Evolutionary conservation across 2,797 vertebrate species (phyloP).

Genomic region (Crax fasciolata): DNA sequence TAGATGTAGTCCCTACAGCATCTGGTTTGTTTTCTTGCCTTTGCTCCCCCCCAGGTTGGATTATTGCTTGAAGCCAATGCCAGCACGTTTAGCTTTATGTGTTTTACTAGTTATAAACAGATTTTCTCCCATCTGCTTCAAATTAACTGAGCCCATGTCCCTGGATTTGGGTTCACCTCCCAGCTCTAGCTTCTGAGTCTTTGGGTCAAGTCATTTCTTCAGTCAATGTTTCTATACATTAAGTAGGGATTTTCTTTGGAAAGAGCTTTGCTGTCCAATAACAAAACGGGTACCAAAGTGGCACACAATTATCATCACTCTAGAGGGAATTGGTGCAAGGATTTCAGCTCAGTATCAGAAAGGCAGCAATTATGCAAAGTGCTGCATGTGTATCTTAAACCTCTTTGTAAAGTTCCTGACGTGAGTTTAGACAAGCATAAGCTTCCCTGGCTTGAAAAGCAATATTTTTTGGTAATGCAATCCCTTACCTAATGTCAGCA

Average conservation of each 20-base stretch:
- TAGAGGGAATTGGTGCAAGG: background rate
- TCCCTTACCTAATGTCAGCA: conserved; percentile 76
- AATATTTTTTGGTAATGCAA: background rate
- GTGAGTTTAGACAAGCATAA: background rate
- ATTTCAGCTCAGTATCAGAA: background rate
- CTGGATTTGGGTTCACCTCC: background rate
- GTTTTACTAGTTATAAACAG: background rate
- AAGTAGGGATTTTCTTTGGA: background rate
- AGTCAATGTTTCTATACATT: background rate
- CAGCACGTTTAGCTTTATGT: background rate
- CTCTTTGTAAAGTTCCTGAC: background rate
- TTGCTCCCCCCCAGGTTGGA: background rate
- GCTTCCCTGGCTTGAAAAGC: background rate
- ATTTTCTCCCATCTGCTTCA: background rate
- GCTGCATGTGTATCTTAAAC: background rate
- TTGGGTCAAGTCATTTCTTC: background rate
- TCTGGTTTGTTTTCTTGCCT: background rate
- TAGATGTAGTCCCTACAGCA: background rate
- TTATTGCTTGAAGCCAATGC: background rate
- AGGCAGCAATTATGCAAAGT: background rate
- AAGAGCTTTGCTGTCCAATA: background rate
- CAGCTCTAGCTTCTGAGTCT: background rate
- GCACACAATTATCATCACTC: background rate
- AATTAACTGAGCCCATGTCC: background rate
- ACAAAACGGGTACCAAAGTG: background rate